Conservation (phyloP, 2,888 invertebrate species). For the Tachina lurida region DNA sequence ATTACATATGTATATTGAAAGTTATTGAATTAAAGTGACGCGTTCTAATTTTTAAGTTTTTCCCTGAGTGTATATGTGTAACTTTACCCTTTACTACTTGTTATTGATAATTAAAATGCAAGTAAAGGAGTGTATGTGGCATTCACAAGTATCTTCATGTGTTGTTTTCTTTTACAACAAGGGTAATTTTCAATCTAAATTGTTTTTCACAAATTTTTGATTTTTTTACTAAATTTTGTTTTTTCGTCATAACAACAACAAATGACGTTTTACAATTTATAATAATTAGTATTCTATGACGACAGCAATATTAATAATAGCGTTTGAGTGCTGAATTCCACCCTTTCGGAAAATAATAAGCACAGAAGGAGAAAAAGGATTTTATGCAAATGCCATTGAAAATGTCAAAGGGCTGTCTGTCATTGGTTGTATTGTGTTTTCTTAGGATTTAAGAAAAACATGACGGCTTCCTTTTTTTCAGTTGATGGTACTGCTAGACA, state of each 20-base stretch:
- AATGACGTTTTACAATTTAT: conserved; percentile 62
- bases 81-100: conserved; percentile 52
- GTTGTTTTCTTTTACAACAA: conserved; percentile 35
- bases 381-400: conserved; percentile 66
- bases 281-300: conserved; percentile 67
- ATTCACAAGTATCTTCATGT: conserved; percentile 33
- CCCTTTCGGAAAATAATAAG: conserved; percentile 38
- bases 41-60: too few relatives aligned
- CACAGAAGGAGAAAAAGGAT: conserved; percentile 25
- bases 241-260: conserved; percentile 59
- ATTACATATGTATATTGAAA: too few relatives aligned
- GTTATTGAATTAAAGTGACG: too few relatives aligned
- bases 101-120: not conserved
- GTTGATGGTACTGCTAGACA: conserved; percentile 56
- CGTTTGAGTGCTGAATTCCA: conserved; percentile 18
- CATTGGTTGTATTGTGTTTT: conserved; percentile 62
- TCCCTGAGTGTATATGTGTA: not conserved
- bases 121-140: not conserved
- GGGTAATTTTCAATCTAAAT: conserved; percentile 57
- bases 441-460: conserved; percentile 66
- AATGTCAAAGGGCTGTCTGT: conserved; percentile 69
- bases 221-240: not conserved
- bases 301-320: conserved; percentile 43
- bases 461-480: conserved; percentile 50
- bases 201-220: conserved; percentile 4